Percentiles rank a stretch among this genome's conserved stretches.
These are phyloP conservation scores for Branchellion lobata DNA, from an alignment of 2,888 invertebrate species.

Conservation along the genomic window DNA sequence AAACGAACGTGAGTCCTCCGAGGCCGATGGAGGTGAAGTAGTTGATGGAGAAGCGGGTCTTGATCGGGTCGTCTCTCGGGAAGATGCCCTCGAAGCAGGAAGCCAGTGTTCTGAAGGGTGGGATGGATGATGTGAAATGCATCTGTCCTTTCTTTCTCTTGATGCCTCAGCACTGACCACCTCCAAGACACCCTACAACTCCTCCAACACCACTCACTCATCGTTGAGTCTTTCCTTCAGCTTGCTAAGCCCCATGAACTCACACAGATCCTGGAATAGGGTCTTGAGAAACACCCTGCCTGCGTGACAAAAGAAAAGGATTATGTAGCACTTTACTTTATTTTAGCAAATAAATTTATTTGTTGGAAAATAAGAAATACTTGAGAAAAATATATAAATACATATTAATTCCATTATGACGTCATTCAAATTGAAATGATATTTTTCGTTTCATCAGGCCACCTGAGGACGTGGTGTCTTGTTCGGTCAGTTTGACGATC, in stretches of 20 bases:
- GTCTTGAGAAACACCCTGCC: constrained; percentile 91
- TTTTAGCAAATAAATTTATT: no score
- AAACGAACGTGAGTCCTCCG: constrained; percentile 82
- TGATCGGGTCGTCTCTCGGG: constrained; percentile 90
- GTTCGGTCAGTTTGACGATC: constrained; percentile 87
- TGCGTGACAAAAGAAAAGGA: background rate
- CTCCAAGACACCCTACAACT: no score
- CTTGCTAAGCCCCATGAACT: constrained; percentile 90
- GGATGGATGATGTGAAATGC: background rate
- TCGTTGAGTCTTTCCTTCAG: constrained; percentile 87
- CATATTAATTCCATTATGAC: no score
- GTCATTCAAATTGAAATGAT: no score
- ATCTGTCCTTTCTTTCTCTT: no score
- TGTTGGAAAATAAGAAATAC: no score
- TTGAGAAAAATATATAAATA: no score
- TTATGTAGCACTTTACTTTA: no score
- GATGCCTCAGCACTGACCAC: background rate
- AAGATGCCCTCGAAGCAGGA: constrained; percentile 86
- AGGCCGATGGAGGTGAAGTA: constrained; percentile 95
- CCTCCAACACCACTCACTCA: constrained; percentile 66
- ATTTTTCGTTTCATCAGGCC: no score
- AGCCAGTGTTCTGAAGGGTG: constrained; percentile 74
- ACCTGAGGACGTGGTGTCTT: constrained; percentile 94
- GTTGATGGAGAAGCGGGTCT: constrained; percentile 94
- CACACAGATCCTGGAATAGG: constrained; percentile 86